phyloP scores from a whole-genome alignment of 2,797 vertebrate genomes.

The Rousettus madagascariensis region DNA sequence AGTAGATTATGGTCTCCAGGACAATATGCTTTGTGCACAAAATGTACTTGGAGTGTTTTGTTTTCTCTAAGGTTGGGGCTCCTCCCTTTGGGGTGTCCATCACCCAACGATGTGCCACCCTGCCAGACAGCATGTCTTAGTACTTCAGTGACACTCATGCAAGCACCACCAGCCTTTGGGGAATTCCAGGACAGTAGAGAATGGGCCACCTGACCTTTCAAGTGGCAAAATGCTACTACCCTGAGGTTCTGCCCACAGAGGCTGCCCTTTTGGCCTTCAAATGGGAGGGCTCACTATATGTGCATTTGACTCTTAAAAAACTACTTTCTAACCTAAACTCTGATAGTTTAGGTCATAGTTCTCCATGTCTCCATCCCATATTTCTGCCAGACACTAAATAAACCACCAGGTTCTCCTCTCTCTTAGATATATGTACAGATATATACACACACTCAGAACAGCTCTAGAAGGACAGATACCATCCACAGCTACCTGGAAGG shows the following conservation, averaged over 20 bases:
- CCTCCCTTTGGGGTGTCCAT: neutral
- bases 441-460: accelerated
- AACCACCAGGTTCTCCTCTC: neutral
- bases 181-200: neutral
- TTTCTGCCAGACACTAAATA: neutral
- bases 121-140: neutral
- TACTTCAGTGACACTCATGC: neutral
- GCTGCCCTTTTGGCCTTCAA: neutral
- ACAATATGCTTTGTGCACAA: neutral
- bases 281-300: neutral
- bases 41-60: neutral
- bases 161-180: neutral
- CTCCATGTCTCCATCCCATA: neutral
- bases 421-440: neutral
- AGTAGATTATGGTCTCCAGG: neutral
- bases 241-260: neutral
- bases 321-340: neutral
- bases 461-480: neutral
- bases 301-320: neutral
- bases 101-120: neutral
- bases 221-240: neutral
- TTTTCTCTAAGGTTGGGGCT: neutral
- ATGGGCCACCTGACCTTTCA: neutral
- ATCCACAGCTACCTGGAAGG: neutral
- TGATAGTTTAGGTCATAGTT: neutral